A percentile compares a stretch with the other conserved stretches of the same genome.
These are phyloP conservation scores for Leptogaster cylindrica DNA, from an alignment of 2,888 invertebrate genomes.

Conservation along the genomic window DNA sequence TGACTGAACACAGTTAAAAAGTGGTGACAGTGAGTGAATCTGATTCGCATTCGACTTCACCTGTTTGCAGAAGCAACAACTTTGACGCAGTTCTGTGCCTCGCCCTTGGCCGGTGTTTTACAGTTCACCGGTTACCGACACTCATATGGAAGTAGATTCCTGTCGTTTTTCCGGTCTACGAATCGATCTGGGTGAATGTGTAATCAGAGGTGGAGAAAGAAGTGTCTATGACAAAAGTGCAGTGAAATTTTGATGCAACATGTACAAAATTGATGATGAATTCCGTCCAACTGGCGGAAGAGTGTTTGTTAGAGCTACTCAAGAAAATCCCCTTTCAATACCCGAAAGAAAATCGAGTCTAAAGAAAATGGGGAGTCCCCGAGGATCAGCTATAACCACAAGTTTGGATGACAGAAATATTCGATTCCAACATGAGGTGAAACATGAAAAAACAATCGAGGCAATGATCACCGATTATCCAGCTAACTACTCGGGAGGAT, in stretches of 20 bases:
- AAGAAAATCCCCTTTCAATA: conserved; percentile 47
- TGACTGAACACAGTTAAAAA: conserved; percentile 16
- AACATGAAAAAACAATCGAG: conserved; percentile 66
- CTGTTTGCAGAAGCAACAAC: conserved; percentile 37
- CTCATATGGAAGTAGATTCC: conserved; percentile 8
- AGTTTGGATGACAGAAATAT: conserved; percentile 62
- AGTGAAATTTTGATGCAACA: conserved; percentile 37
- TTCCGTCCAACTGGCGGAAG: conserved; percentile 53
- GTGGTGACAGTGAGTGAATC: conserved; percentile 32
- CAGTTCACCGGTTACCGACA: neutral
- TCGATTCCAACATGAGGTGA: conserved; percentile 64
- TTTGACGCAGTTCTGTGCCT: neutral
- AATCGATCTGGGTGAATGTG: conserved; percentile 3
- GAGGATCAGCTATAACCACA: conserved; percentile 70
- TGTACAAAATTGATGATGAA: conserved; percentile 56
- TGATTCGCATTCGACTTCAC: conserved; percentile 35
- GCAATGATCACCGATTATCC: conserved; percentile 64
- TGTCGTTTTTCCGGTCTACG: conserved; percentile 22
- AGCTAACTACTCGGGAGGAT: conserved; percentile 20
- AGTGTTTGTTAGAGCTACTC: conserved; percentile 54
- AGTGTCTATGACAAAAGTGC: neutral
- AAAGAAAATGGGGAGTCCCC: conserved; percentile 56
- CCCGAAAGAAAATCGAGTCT: conserved; percentile 63
- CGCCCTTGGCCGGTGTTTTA: neutral
- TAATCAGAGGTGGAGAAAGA: no score